Evolutionary conservation across 2,113 vertebrate genomes (phyloP).

Genomic region (Centropristis striata): DNA sequence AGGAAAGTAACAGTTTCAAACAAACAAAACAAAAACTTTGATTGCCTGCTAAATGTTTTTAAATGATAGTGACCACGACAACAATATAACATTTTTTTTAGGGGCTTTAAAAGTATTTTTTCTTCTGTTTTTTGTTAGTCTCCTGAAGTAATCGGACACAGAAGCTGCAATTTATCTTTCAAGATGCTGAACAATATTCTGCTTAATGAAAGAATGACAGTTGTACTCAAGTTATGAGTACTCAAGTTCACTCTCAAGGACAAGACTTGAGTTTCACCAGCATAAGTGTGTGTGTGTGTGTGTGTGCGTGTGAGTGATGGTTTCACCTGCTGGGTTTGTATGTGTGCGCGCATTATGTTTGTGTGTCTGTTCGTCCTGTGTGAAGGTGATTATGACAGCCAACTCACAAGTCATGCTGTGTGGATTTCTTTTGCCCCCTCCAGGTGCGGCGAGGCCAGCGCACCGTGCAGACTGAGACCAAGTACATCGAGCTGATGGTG

Average conservation of each 20-base stretch:
- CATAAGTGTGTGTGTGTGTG: conserved; percentile 44
- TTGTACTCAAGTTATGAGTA: conserved; percentile 38
- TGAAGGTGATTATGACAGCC: conserved; percentile 60
- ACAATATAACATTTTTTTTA: neutral
- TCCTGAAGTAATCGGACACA: neutral
- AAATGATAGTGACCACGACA: too few species aligned
- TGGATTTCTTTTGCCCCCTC: conserved; percentile 27
- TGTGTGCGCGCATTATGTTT: conserved; percentile 15
- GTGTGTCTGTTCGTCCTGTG: conserved; percentile 32
- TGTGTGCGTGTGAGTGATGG: conserved; percentile 40
- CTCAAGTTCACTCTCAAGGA: conserved; percentile 63
- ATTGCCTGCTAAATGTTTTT: too few species aligned
- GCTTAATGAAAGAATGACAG: conserved; percentile 34
- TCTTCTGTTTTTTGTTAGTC: neutral
- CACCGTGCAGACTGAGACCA: conserved; percentile 96
- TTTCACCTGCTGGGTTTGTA: conserved; percentile 45
- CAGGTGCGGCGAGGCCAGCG: conserved; percentile 91
- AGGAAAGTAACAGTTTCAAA: too few species aligned
- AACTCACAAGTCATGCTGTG: neutral
- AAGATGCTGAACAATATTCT: conserved; percentile 22
- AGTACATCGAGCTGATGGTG: conserved; percentile 97
- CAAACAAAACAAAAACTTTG: too few species aligned
- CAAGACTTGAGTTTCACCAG: conserved; percentile 64
- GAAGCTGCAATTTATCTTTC: neutral
- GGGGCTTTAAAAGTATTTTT: neutral